A percentile compares a stretch with the other conserved stretches of the same genome.
Evolutionary conservation across 2,888 invertebrate genomes (phyloP).

Genomic region (Meganola albula): DNA sequence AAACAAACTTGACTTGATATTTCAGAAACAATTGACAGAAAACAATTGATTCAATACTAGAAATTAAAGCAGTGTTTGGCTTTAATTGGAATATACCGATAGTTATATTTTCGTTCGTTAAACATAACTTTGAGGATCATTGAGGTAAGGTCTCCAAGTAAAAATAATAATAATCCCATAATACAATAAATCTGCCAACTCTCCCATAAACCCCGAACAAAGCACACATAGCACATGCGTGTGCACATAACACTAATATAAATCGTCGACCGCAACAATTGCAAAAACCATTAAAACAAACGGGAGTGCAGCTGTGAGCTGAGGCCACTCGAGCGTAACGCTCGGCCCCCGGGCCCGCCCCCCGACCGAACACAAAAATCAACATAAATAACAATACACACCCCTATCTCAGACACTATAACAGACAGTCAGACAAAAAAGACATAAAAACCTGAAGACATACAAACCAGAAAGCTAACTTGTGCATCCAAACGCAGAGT

Average conservation of each 20-base stretch:
- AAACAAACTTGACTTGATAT: too few relatives aligned
- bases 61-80: too few relatives aligned
- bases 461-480: constrained; percentile 22
- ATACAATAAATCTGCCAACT: constrained; percentile 42
- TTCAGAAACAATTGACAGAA: too few relatives aligned
- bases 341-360: constrained; percentile 68
- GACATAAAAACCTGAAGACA: constrained; percentile 23
- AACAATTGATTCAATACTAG: too few relatives aligned
- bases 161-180: too few relatives aligned
- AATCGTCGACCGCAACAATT: constrained; percentile 55
- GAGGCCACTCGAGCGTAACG: constrained; percentile 60
- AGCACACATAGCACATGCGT: constrained; percentile 40
- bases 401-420: constrained; percentile 73
- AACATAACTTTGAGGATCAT: too few relatives aligned
- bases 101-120: too few relatives aligned
- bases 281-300: constrained; percentile 70
- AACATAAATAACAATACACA: constrained; percentile 78
- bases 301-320: constrained; percentile 62
- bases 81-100: too few relatives aligned
- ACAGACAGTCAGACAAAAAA: constrained; percentile 34
- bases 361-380: constrained; percentile 67
- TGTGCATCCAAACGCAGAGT: constrained; percentile 22
- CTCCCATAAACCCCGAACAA: constrained; percentile 49
- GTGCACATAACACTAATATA: constrained; percentile 53
- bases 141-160: too few relatives aligned